These are phyloP conservation scores for Cassiopea andromeda DNA, from an alignment of 30 jellyfish, hydroid and myxozoan genomes.

Conservation along the genomic window DNA sequence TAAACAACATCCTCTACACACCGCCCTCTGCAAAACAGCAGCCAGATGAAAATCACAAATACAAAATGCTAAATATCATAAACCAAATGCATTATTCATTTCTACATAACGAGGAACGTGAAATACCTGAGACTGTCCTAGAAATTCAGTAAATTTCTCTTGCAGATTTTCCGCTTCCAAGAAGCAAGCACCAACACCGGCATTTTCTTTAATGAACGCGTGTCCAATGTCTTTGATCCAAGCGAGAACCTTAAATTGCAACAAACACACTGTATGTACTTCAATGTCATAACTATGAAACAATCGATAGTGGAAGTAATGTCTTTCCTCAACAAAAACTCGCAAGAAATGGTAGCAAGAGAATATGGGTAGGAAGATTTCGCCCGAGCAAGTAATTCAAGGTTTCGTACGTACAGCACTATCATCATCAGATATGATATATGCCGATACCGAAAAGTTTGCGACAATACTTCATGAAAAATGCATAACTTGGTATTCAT, in stretches of 20 bases:
- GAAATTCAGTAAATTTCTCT: constrained; percentile 67
- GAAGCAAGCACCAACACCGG: constrained; percentile 73
- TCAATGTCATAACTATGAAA: not conserved
- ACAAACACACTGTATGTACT: not conserved
- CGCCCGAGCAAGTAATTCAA: too few species aligned
- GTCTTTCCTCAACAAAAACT: too few species aligned
- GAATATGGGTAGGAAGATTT: too few species aligned
- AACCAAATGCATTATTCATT: not conserved
- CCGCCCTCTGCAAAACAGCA: too few species aligned
- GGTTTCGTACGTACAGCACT: too few species aligned
- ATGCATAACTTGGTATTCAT: not conserved
- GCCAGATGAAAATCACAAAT: too few species aligned
- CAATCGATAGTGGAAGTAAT: too few species aligned
- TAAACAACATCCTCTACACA: too few species aligned
- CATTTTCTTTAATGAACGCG: constrained; percentile 16
- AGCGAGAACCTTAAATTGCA: constrained; percentile 56
- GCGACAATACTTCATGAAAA: not conserved
- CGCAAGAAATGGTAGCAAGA: too few species aligned
- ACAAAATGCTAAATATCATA: not conserved
- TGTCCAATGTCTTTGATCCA: constrained; percentile 74
- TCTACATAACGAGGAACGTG: not conserved
- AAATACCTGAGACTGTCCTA: constrained; percentile 70
- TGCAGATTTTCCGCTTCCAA: constrained; percentile 67
- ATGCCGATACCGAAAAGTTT: not conserved
- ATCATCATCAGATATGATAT: not conserved